Evolutionary conservation across 2,888 invertebrate genomes (phyloP).

Genomic region (Molanna angustata): DNA sequence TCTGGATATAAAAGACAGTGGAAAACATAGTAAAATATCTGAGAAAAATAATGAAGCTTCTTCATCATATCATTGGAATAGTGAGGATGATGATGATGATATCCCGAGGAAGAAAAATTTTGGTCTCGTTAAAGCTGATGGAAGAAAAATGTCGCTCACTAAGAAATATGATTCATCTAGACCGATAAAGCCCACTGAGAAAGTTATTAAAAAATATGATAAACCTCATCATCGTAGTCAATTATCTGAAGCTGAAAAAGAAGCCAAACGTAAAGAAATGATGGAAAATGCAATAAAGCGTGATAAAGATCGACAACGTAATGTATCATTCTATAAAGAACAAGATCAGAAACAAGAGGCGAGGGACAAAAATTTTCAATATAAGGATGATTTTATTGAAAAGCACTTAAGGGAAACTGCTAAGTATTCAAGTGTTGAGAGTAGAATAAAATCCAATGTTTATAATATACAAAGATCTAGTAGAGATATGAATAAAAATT

Average conservation of each 20-base stretch:
- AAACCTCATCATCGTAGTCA: conserved; percentile 25
- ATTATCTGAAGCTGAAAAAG: conserved; percentile 64
- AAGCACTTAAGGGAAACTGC: conserved; percentile 65
- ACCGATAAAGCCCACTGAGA: neutral
- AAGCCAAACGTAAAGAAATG: conserved; percentile 75
- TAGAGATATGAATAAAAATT: conserved; percentile 79
- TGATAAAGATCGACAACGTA: conserved; percentile 62
- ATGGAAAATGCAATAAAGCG: conserved; percentile 73
- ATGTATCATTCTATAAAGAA: conserved; percentile 62
- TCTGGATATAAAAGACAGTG: too few relatives aligned
- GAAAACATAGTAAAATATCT: too few relatives aligned
- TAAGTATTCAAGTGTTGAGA: conserved; percentile 70
- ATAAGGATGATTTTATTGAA: conserved; percentile 53
- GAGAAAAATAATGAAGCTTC: too few relatives aligned
- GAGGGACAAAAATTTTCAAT: conserved; percentile 45
- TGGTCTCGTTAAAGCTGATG: conserved; percentile 44
- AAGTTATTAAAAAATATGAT: conserved; percentile 35
- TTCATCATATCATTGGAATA: too few relatives aligned
- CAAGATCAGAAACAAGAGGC: conserved; percentile 53
- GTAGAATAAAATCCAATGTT: conserved; percentile 81
- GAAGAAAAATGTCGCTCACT: conserved; percentile 32
- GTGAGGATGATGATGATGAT: conserved; percentile 26
- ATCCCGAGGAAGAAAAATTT: conserved; percentile 36
- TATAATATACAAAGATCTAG: conserved; percentile 85
- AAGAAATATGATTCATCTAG: conserved; percentile 20